These are phyloP conservation scores for Neoascia interrupta DNA, from an alignment of 2,888 invertebrate genomes.

Conservation along the genomic window DNA sequence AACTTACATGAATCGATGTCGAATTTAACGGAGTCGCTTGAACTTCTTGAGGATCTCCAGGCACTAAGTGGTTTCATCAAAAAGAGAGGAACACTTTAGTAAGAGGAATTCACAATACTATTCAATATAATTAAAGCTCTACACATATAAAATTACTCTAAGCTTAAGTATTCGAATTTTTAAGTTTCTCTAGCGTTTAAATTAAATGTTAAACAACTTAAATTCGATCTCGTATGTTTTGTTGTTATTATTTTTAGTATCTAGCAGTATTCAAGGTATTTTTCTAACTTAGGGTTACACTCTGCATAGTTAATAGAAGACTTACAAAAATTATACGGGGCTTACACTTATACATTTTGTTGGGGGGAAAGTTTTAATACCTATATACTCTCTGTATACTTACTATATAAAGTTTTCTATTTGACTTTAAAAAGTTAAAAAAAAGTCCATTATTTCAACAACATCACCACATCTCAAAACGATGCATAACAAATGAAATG, in stretches of 20 bases:
- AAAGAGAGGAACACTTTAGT: constrained; percentile 62
- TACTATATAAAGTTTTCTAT: constrained; percentile 9
- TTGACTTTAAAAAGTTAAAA: not conserved
- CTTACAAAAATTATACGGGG: constrained; percentile 25
- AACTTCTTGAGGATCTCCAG: constrained; percentile 97
- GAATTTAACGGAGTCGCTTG: constrained; percentile 94
- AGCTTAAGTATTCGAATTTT: constrained; percentile 49
- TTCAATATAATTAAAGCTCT: constrained; percentile 46
- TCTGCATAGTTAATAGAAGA: constrained; percentile 4
- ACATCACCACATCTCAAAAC: constrained; percentile 69
- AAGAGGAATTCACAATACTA: constrained; percentile 3
- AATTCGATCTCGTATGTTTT: constrained; percentile 57
- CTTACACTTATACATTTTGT: too few relatives aligned
- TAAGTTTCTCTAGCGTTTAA: constrained; percentile 49
- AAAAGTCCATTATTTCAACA: constrained; percentile 12
- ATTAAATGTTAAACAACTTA: constrained; percentile 43
- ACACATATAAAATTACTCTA: constrained; percentile 66
- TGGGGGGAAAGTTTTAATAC: constrained; percentile 17
- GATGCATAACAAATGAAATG: constrained; percentile 61
- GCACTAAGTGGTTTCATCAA: constrained; percentile 85
- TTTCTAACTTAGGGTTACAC: constrained; percentile 21
- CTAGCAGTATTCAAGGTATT: constrained; percentile 11
- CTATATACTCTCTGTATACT: constrained; percentile 34
- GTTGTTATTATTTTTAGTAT: not conserved
- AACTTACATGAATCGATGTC: constrained; percentile 95